phyloP scores from a whole-genome alignment of 30 jellyfish, hydroid and myxozoan genomes.

The Aurelia sp. region DNA sequence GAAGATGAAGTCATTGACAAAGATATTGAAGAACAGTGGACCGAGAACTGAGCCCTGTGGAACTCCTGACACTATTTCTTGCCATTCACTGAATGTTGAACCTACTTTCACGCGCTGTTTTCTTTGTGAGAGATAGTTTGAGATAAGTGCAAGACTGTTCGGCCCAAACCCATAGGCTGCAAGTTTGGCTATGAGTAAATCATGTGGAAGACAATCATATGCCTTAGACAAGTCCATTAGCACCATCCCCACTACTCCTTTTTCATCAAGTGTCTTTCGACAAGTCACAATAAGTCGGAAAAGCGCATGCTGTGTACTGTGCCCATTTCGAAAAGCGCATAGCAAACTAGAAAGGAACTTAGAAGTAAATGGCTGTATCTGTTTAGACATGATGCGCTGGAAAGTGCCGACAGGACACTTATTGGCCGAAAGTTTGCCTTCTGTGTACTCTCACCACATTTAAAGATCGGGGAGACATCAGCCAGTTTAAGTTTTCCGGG shows the following conservation, averaged over 20 bases:
- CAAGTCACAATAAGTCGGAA: constrained; percentile 9
- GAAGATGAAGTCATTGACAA: constrained; percentile 43
- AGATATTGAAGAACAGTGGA: constrained; percentile 49
- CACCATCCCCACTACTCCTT: constrained; percentile 48
- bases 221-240: constrained; percentile 59
- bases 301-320: constrained; percentile 40
- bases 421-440: constrained; percentile 33
- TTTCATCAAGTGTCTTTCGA: background rate
- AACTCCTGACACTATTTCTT: constrained; percentile 36
- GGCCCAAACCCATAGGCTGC: constrained; percentile 47
- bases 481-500: background rate
- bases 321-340: constrained; percentile 5
- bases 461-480: constrained; percentile 5
- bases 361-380: constrained; percentile 22
- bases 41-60: constrained; percentile 70
- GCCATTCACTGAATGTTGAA: constrained; percentile 45
- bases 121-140: constrained; percentile 51
- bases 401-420: constrained; percentile 52
- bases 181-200: constrained; percentile 34
- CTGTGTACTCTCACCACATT: constrained; percentile 16
- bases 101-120: constrained; percentile 48
- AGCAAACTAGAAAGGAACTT: constrained; percentile 28
- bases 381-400: constrained; percentile 38
- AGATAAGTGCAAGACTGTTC: constrained; percentile 3
- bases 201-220: constrained; percentile 2